Evolutionary conservation across 2,797 vertebrate species (phyloP).

Genomic region (Tiaroga cobitis): DNA sequence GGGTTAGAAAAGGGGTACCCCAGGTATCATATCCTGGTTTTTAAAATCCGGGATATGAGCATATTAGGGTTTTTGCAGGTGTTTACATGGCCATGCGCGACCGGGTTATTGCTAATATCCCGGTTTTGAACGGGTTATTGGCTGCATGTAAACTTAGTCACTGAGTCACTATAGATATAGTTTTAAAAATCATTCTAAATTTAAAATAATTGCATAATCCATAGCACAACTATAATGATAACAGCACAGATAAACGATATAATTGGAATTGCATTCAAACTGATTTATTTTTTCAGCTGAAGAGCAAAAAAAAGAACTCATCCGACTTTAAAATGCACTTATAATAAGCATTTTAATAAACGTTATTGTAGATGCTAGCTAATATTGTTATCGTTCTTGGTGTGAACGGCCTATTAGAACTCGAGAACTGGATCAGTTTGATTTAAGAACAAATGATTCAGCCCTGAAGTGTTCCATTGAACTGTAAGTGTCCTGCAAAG

Average conservation of each 20-base stretch:
- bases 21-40: no score
- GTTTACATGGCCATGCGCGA: no score
- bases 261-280: not conserved
- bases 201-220: not conserved
- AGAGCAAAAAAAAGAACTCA: not conserved
- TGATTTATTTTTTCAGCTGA: not conserved
- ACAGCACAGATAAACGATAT: not conserved
- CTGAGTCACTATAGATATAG: not conserved
- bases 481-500: not conserved
- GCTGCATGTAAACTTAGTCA: no score
- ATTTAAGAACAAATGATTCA: not conserved
- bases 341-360: not conserved
- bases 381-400: not conserved
- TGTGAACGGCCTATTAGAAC: not conserved
- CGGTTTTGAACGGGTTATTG: no score
- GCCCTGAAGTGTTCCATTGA: not conserved
- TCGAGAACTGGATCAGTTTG: not conserved
- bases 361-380: not conserved
- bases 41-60: no score
- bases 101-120: no score
- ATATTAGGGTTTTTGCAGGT: no score
- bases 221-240: not conserved
- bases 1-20: no score
- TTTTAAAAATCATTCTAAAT: not conserved
- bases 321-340: not conserved